Base-by-base conservation (phyloP, 2,797 vertebrate species). In the Gorsachius magnificus region DNA sequence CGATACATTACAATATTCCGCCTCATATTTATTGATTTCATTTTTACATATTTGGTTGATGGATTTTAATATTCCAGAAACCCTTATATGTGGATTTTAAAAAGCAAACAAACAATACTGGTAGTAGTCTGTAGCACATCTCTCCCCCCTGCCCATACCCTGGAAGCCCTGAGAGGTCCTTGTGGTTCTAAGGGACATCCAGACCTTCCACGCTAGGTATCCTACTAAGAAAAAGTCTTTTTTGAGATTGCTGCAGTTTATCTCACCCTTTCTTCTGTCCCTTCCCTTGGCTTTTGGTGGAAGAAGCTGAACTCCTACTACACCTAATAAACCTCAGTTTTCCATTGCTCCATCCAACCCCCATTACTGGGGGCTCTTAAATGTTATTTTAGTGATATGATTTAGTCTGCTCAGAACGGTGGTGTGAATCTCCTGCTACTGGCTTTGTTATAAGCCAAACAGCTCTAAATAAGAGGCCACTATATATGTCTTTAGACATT, bases 331-430 rank as follows among this genome's bases (percentile, higher is more conserved):
- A 64, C 7, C 24, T 76, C 57, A 16, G 19, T 72, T 78, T 90
- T 91, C 33, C 43, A 6, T 54, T 88, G 24, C n/a, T 92, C 64
- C n/a, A 33, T 71, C 31, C 87, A 70, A 76, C 16, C 8, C 12
- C 26, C 10, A 3, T 71, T 86, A 51, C 41, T 5, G 5, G 13
- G 12, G 38, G 4, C 10, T 88, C 72, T 87, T 60, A 65, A 50
- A 43, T 61, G 38, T 85, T 80, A 45, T 7, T 2, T 35, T 50
- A 83, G 35, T 95, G 83, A 48, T 29, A 36, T 85, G 66, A 78
- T 95, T 97, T 79, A 92, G 41, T 81, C 61, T 93, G 26, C 75
- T 93, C 72, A 89, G 81, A 90, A 51, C 16, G 24, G n/a, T 96
- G 66, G 61, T 93, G 36, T 78, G 82, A 90, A 36, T 72, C 41